Evolutionary conservation across 2,113 vertebrate genomes (phyloP).

Genomic region (Eudyptes chrysolophus): DNA sequence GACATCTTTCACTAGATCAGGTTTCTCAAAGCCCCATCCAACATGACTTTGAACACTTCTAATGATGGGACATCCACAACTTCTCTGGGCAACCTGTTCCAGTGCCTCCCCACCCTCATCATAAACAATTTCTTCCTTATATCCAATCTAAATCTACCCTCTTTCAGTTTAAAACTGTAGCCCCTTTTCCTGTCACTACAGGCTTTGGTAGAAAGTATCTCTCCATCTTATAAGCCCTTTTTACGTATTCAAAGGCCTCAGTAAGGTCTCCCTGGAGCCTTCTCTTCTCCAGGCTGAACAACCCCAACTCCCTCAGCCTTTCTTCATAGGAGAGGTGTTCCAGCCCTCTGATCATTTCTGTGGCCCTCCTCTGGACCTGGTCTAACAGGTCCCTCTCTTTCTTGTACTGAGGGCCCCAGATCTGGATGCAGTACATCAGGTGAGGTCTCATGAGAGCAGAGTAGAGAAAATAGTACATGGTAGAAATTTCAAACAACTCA

Average conservation of each 20-base stretch:
- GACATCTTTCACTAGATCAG: background rate
- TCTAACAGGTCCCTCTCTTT: background rate
- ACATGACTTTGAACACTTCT: background rate
- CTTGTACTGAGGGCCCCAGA: background rate
- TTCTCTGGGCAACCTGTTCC: background rate
- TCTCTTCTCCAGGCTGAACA: background rate
- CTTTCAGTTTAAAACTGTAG: background rate
- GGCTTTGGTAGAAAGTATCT: background rate
- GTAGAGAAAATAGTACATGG: background rate
- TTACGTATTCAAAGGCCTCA: background rate
- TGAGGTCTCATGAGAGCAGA: background rate
- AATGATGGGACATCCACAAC: background rate
- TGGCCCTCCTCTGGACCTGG: rapidly evolving
- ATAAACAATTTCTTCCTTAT: background rate
- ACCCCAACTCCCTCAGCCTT: background rate
- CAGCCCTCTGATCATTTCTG: background rate
- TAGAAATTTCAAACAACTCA: background rate
- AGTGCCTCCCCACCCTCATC: rapidly evolving
- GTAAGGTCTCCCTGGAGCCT: rapidly evolving
- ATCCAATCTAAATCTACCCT: no score
- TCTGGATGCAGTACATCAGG: rapidly evolving
- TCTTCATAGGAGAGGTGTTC: background rate
- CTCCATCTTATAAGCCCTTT: background rate
- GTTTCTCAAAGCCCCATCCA: background rate
- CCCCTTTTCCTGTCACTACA: background rate